phyloP scores from a whole-genome alignment of 2,797 vertebrate species.

The Chiroxiphia lanceolata region DNA sequence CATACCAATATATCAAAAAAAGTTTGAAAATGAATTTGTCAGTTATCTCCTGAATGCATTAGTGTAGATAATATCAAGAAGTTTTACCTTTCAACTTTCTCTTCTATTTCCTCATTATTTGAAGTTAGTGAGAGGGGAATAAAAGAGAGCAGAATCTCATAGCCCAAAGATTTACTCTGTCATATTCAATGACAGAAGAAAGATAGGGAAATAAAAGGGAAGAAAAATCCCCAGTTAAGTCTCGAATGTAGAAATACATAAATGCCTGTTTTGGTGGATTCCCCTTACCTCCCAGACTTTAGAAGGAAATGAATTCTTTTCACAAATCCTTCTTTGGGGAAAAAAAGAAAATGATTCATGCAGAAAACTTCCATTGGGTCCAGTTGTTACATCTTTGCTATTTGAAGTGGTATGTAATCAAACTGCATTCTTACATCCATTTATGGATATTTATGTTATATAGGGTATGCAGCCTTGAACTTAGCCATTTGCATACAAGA shows the following conservation, averaged over 20 bases:
- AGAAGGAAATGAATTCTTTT: neutral
- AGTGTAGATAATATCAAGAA: neutral
- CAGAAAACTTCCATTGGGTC: neutral
- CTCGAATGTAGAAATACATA: neutral
- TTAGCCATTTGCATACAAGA: neutral
- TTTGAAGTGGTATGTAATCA: conserved; percentile 27
- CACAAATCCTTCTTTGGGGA: neutral
- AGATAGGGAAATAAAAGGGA: neutral
- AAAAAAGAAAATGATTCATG: neutral
- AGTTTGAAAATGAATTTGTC: neutral
- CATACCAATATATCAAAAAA: neutral
- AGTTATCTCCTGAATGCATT: neutral
- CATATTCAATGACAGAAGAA: neutral
- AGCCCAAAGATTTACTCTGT: neutral
- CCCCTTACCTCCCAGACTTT: neutral
- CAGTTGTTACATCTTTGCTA: neutral
- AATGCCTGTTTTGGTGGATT: neutral
- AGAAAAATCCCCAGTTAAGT: neutral
- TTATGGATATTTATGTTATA: conserved; percentile 10
- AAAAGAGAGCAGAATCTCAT: neutral
- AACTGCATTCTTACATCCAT: neutral
- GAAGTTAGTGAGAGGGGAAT: neutral
- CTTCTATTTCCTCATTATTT: neutral
- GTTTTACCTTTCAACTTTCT: neutral
- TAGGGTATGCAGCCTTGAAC: neutral